A percentile compares a stretch with the other conserved stretches of the same genome.
These are phyloP conservation scores for Heliconius sara DNA, from an alignment of 2,888 invertebrate genomes.

Conservation along the genomic window DNA sequence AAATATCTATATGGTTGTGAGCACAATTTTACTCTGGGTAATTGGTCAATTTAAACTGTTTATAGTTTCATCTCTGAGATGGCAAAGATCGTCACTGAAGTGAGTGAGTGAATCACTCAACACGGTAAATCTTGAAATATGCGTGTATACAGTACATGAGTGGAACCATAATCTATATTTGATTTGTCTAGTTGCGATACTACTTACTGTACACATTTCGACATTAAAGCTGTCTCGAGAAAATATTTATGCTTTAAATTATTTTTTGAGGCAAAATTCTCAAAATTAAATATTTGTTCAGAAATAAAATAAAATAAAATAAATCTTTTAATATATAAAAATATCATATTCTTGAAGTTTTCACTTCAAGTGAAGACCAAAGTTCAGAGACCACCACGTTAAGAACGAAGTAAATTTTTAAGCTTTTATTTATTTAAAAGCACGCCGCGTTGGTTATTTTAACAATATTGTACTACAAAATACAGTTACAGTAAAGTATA, in stretches of 20 bases:
- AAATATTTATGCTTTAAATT: not conserved
- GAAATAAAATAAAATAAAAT: not conserved
- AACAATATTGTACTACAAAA: constrained; percentile 4
- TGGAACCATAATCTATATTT: too few relatives aligned
- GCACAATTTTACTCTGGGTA: too few relatives aligned
- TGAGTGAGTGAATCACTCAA: too few relatives aligned
- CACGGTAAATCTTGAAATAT: too few relatives aligned
- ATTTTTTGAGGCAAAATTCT: not conserved
- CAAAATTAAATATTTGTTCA: constrained; percentile 3
- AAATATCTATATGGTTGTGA: too few relatives aligned
- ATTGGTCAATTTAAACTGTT: too few relatives aligned
- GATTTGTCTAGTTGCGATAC: not conserved
- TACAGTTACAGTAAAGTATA: not conserved
- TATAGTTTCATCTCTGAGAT: too few relatives aligned
- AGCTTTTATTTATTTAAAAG: constrained; percentile 5
- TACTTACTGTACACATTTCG: not conserved
- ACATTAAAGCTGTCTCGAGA: not conserved
- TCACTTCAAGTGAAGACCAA: too few relatives aligned
- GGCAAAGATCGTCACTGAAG: too few relatives aligned
- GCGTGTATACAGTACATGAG: too few relatives aligned
- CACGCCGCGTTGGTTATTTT: not conserved
- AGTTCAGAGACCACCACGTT: too few relatives aligned
- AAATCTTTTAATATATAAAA: constrained; percentile 8
- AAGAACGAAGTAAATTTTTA: not conserved
- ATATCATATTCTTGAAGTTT: not conserved